Percentiles rank a stretch among this genome's conserved stretches.
Conservation (phyloP, 2,797 vertebrate genomes). For the Enteromius paludinosus region DNA sequence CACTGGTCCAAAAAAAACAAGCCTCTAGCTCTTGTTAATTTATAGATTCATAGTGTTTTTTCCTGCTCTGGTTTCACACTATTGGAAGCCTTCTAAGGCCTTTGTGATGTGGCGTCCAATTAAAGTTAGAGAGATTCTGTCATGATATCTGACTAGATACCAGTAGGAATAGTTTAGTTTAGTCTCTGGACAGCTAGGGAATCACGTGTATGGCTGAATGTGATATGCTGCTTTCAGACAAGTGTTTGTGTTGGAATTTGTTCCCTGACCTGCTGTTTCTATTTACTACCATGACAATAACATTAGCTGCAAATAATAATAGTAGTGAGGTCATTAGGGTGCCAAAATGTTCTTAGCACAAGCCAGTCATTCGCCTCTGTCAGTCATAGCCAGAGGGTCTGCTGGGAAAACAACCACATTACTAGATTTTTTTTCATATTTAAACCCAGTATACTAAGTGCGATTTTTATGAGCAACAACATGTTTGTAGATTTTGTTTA, state of each 20-base stretch:
- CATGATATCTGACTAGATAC: background rate
- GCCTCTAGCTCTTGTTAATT: slow-evolving; percentile 68
- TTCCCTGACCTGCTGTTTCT: slow-evolving; percentile 50
- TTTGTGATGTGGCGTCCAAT: background rate
- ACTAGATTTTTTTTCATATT: background rate
- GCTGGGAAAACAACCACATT: slow-evolving; percentile 40
- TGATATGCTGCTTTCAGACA: slow-evolving; percentile 10
- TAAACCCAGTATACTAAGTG: background rate
- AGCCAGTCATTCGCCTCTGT: slow-evolving; percentile 59
- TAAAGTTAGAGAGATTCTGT: background rate
- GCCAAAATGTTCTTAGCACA: slow-evolving; percentile 54
- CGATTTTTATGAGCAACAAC: background rate
- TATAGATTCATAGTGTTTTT: slow-evolving; percentile 72
- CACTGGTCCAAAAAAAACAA: slow-evolving; percentile 67
- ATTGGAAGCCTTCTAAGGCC: background rate
- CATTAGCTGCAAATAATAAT: slow-evolving; percentile 66
- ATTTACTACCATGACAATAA: slow-evolving; percentile 54
- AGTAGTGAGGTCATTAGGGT: slow-evolving; percentile 68
- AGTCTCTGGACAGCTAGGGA: background rate
- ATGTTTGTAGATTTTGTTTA: background rate
- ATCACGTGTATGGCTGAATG: background rate
- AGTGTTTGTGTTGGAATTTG: slow-evolving; percentile 31
- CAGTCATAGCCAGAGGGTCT: slow-evolving; percentile 46
- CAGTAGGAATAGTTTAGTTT: background rate
- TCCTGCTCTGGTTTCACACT: slow-evolving; percentile 73